Evolutionary conservation across 1,140 invertebrate genomes (phyloP), one percentile per base, ranked within the genome.

Genomic region (Caenorhabditis inopinata): DNA sequence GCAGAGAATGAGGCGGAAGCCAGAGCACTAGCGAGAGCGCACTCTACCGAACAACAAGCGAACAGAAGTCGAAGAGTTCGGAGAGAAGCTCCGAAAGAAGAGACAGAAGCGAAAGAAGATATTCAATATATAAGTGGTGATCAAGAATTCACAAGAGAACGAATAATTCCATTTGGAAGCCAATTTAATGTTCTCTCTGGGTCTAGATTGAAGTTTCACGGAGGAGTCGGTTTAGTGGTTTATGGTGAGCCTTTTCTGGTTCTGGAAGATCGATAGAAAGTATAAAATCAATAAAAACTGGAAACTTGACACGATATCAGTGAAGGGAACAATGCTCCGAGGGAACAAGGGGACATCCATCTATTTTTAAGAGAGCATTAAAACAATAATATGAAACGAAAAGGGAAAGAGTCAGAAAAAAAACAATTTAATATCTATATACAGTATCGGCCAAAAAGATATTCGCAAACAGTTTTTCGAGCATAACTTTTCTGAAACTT

Each of bases 201-300:
- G 46, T 42, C 49, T 6, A 49, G 23, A 16, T 27, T 16, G 32
- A 42, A 47, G 18, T 78, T 78, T 25, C 49, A 21, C n/a, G 16
- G 14, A 5, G 53, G 53, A 29, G 53, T 62, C 42, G 32, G 32
- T 12, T 27, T 78, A 14, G 32, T 78, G 14, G 53, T 78, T 6
- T 38, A 78, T 45, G 76, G 76, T 77, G 42, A 35, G 49, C 16
- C n/a, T n/a, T n/a, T n/a, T n/a, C n/a, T n/a, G n/a, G n/a, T n/a
- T n/a, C n/a, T n/a, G n/a, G n/a, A n/a, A n/a, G n/a, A n/a, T n/a
- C n/a, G n/a, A n/a, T n/a, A n/a, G n/a, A n/a, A n/a, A n/a, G n/a
- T n/a, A n/a, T n/a, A n/a, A n/a, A n/a, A n/a, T n/a, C n/a, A n/a
- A n/a, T n/a, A n/a, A n/a, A n/a, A n/a, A n/a, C n/a, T n/a, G n/a